phyloP scores from a whole-genome alignment of 2,797 vertebrate genomes.

The Tapera naevia region DNA sequence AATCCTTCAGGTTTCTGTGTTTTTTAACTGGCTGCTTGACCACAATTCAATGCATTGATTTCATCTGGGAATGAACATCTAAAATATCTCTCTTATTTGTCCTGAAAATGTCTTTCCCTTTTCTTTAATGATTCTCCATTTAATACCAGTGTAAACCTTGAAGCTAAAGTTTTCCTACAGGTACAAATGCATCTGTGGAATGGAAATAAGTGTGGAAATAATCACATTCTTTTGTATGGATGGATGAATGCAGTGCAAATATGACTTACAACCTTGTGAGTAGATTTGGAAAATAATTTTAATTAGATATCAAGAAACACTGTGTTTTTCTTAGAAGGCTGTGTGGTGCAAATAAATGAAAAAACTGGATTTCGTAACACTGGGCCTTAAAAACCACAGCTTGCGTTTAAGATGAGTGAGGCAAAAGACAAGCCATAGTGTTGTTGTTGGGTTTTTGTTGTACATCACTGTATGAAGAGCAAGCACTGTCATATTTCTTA shows the following conservation, averaged over 20 bases:
- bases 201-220: not conserved
- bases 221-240: not conserved
- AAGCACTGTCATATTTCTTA: not conserved
- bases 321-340: not conserved
- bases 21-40: not conserved
- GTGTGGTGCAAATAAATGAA: not conserved
- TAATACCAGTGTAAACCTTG: not conserved
- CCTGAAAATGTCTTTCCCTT: not conserved
- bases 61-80: not conserved
- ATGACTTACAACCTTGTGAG: not conserved
- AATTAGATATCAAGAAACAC: not conserved
- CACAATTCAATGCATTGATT: not conserved
- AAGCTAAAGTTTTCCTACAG: not conserved
- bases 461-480: not conserved
- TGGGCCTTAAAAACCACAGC: not conserved
- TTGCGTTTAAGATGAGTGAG: not conserved
- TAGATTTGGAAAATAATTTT: not conserved
- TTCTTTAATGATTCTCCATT: not conserved
- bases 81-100: not conserved
- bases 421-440: not conserved
- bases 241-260: not conserved
- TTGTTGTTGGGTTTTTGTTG: fast-evolving
- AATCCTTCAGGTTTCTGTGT: not conserved
- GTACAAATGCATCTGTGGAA: not conserved
- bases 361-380: not conserved